A percentile compares a stretch with the other conserved stretches of the same genome.
Evolutionary conservation across 2,797 vertebrate species (phyloP).

Genomic region (Cryptoblepharus egeriae): DNA sequence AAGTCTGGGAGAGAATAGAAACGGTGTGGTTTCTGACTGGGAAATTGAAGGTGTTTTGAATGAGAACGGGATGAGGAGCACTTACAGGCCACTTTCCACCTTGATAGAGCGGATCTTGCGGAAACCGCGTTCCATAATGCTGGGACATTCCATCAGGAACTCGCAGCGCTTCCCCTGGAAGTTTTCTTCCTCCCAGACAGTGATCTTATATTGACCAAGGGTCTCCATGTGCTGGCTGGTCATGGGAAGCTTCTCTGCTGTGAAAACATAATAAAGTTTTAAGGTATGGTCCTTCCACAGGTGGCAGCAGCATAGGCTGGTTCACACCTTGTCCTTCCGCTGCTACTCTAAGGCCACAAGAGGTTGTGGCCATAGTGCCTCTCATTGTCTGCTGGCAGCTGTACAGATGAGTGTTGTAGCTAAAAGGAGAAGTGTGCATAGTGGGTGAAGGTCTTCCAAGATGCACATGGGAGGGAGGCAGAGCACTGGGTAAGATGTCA

Average conservation of each 20-base stretch:
- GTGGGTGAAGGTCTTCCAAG: neutral
- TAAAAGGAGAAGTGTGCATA: neutral
- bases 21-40: neutral
- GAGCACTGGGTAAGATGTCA: neutral
- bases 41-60: neutral
- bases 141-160: constrained; percentile 93
- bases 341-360: neutral
- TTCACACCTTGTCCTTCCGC: neutral
- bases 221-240: constrained; percentile 90
- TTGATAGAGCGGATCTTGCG: constrained; percentile 96
- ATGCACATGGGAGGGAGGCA: neutral
- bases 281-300: neutral
- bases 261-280: neutral
- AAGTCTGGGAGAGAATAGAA: neutral
- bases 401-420: neutral
- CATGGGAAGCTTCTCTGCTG: constrained; percentile 73
- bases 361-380: neutral
- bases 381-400: neutral
- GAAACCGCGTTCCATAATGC: constrained; percentile 93
- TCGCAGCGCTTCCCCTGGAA: constrained; percentile 96
- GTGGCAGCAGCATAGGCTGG: neutral
- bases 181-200: constrained; percentile 94
- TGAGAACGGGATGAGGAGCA: constrained; percentile 41
- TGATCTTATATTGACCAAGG: constrained; percentile 91
- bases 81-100: constrained; percentile 96